Base-by-base conservation (phyloP, 2,888 invertebrate genomes). In the Epinotia nisella region DNA sequence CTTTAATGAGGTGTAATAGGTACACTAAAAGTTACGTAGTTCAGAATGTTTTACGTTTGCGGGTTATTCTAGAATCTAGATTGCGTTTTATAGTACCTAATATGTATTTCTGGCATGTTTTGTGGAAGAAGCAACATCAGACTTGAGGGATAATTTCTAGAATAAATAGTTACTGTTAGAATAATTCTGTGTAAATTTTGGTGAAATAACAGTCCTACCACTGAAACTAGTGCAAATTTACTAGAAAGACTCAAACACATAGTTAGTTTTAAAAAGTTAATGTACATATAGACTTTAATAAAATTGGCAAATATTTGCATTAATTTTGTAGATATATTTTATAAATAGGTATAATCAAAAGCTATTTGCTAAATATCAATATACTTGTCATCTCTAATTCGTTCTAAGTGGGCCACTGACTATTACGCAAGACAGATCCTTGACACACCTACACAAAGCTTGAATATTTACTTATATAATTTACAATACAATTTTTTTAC, bases 391-490 rank as follows among this genome's bases (percentile, higher is more conserved):
- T 69, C 21, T 39, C 11, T 13, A 29, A 45, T 58, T 29, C 45
- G 13, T 29, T 56, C 58, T 39, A 71, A 60, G 65, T 71, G 19
- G 68, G 73, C 64, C 58, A 55, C 58, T 51, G 55, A 59, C 41
- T 59, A 62, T 73, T 73, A 56, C 58, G 58, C 69, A 69, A 49
- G n/a, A 49, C 49, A 17, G 62, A 68, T 73, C 73, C 73, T 73
- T 73, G 73, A 64, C 69, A 69, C 73, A 59, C 69, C 73, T 59
- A 64, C 53, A 64, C 64, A 62, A 64, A 69, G 39, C 72, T 68
- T 73, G 29, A 72, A 72, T 73, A 73, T 73, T 73, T 73, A 73
- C 73, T 68, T 69, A 69, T 53, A 53, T 73, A 69, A 73, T 69
- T 53, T 64, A 53, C 58, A 64, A 73, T 64, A 64, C 64, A 53